These are phyloP conservation scores for Heteractis magnifica DNA, from an alignment of 92 coral and sea anemone species.

Conservation along the genomic window DNA sequence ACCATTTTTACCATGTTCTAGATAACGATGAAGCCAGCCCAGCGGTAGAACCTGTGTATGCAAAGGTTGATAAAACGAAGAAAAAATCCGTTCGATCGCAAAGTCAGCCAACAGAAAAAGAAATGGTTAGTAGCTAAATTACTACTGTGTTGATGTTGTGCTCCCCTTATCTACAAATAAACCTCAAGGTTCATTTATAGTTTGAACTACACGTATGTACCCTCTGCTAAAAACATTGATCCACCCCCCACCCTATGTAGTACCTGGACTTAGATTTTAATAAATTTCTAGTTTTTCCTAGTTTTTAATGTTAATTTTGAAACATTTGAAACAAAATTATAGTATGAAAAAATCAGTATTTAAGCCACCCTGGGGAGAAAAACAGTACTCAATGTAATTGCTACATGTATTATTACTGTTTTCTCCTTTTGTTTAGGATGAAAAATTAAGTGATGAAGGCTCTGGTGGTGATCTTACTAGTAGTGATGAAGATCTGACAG, in stretches of 20 bases:
- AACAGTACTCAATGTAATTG: too few relatives aligned
- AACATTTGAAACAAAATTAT: too few relatives aligned
- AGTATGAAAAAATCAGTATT: too few relatives aligned
- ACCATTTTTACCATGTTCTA: constrained; percentile 55
- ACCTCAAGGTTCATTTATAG: too few relatives aligned
- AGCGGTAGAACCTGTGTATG: constrained; percentile 55
- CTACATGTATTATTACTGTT: neutral
- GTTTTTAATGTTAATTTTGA: too few relatives aligned
- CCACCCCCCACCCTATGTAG: too few relatives aligned
- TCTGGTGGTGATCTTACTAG: constrained; percentile 37
- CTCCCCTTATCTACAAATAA: neutral
- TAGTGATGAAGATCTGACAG: constrained; percentile 82
- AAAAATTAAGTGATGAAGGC: constrained; percentile 22
- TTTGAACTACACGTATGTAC: too few relatives aligned
- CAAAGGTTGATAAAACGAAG: constrained; percentile 72
- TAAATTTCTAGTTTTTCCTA: too few relatives aligned
- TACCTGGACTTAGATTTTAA: too few relatives aligned
- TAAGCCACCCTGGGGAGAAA: too few relatives aligned
- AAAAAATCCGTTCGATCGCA: constrained; percentile 17
- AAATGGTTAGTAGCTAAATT: neutral
- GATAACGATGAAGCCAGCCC: constrained; percentile 39
- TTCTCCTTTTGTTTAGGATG: neutral
- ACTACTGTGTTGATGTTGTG: neutral
- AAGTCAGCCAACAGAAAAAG: constrained; percentile 3
- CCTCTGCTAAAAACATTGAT: too few relatives aligned